Evolutionary conservation across 1,140 invertebrate genomes (phyloP).

Genomic region (Chironomus tepperi): DNA sequence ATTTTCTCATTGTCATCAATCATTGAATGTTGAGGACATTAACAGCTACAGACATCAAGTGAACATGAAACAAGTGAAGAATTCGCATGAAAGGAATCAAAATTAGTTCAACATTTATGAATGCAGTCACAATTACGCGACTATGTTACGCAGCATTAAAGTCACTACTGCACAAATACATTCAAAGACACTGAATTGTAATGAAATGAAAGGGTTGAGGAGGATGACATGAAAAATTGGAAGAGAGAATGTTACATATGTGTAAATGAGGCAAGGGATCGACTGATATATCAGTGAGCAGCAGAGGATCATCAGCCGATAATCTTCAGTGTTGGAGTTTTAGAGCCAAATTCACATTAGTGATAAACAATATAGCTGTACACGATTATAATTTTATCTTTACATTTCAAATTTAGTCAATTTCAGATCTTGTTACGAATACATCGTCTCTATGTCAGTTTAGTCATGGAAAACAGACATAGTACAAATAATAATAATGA

Average conservation of each 20-base stretch:
- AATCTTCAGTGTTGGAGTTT: too few relatives aligned
- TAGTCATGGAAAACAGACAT: too few relatives aligned
- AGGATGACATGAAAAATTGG: neutral
- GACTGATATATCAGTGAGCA: too few relatives aligned
- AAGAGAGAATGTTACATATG: neutral
- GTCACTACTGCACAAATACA: neutral
- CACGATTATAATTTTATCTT: too few relatives aligned
- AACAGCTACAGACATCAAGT: neutral
- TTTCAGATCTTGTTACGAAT: too few relatives aligned
- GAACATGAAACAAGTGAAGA: neutral
- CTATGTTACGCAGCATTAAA: neutral
- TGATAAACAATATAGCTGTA: too few relatives aligned
- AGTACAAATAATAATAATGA: too few relatives aligned
- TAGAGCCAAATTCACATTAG: too few relatives aligned
- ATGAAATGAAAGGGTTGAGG: neutral
- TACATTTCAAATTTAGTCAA: too few relatives aligned
- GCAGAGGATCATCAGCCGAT: too few relatives aligned
- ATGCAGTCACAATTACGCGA: neutral
- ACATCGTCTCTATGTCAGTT: too few relatives aligned
- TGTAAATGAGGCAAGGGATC: neutral
- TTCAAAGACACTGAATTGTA: neutral
- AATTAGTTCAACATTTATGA: too few relatives aligned
- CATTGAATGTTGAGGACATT: neutral
- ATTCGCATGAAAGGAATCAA: neutral
- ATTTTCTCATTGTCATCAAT: neutral